These are phyloP conservation scores for Arothron firmamentum DNA, from an alignment of 2,113 vertebrate genomes.

Conservation along the genomic window DNA sequence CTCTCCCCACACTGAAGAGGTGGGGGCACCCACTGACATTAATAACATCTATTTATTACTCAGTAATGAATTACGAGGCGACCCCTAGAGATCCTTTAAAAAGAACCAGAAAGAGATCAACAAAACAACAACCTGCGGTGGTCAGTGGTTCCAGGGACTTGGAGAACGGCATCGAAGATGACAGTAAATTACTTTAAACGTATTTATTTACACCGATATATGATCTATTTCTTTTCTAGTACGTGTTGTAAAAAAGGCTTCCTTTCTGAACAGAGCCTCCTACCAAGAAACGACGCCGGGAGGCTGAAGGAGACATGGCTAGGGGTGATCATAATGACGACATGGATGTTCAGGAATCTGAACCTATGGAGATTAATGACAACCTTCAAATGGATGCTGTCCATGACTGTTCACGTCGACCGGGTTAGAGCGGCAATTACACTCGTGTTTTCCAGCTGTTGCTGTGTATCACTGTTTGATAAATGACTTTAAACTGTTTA, in stretches of 20 bases:
- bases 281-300: constrained; percentile 36
- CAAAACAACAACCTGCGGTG: not conserved
- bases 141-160: constrained; percentile 38
- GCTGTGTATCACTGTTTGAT: not conserved
- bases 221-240: not conserved
- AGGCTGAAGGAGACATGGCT: not conserved
- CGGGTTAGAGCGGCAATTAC: constrained; percentile 11
- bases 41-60: not conserved
- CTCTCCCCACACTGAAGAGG: not conserved
- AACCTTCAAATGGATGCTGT: constrained; percentile 25
- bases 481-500: no score
- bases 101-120: constrained; percentile 20
- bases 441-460: not conserved
- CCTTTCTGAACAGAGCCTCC: constrained; percentile 31
- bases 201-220: not conserved
- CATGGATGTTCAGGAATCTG: constrained; percentile 49
- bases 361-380: constrained; percentile 16
- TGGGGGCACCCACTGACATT: not conserved
- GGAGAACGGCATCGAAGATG: constrained; percentile 32
- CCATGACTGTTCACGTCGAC: not conserved
- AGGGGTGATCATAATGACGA: constrained; percentile 16
- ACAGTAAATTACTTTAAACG: constrained; percentile 20
- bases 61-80: constrained; percentile 23
- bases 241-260: not conserved
- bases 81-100: constrained; percentile 49